A percentile compares a stretch with the other conserved stretches of the same genome.
Conservation (phyloP, 2,113 vertebrate species). For the Gymnarchus niloticus region DNA sequence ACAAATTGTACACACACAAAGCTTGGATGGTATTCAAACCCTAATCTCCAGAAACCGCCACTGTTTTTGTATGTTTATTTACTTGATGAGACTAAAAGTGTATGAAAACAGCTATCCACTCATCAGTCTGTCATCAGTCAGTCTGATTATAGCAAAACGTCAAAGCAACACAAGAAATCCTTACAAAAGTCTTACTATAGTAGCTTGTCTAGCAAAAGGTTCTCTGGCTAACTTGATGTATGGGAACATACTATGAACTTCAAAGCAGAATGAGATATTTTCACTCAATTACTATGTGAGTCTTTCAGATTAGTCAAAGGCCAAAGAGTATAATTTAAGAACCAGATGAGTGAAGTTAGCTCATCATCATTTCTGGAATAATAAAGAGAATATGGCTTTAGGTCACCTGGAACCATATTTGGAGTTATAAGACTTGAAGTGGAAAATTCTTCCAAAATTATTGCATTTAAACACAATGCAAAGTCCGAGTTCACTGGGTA, state of each 20-base stretch:
- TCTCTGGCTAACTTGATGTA: not conserved
- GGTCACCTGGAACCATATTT: constrained; percentile 1
- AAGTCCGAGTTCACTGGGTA: not conserved
- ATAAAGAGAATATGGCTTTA: not conserved
- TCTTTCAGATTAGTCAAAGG: not conserved
- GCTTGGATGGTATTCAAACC: not conserved
- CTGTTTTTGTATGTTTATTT: not conserved
- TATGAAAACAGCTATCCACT: not conserved
- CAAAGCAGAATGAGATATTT: no score
- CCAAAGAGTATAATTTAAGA: not conserved
- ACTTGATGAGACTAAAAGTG: not conserved
- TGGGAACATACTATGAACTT: not conserved
- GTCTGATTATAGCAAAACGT: not conserved
- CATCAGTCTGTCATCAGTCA: not conserved
- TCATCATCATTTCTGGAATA: not conserved
- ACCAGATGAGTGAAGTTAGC: not conserved
- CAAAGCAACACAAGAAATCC: not conserved
- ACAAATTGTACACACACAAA: no score
- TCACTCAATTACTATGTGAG: not conserved
- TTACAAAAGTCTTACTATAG: not conserved
- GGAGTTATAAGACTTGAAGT: not conserved
- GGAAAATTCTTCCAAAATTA: constrained; percentile 9
- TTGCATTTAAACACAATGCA: not conserved
- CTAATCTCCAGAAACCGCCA: not conserved
- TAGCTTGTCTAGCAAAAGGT: no score